Conservation (phyloP, 1,140 invertebrate genomes). For the Goniozus legneri region DNA sequence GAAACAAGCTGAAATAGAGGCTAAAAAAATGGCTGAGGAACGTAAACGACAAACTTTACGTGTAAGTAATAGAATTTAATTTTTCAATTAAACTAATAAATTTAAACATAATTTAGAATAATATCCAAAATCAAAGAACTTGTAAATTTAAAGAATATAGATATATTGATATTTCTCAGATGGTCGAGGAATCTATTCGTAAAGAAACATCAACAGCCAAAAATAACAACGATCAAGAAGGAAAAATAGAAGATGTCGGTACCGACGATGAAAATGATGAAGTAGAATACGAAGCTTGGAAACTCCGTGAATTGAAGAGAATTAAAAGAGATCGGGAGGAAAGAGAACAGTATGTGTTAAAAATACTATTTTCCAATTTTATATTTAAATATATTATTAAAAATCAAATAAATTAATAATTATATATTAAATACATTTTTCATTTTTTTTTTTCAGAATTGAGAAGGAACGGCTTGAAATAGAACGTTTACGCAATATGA, state of each 20-base stretch:
- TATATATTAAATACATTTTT: neutral
- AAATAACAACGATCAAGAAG: constrained; percentile 60
- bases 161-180: constrained; percentile 42
- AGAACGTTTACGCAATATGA: constrained; percentile 89
- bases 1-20: constrained; percentile 68
- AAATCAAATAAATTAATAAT: neutral
- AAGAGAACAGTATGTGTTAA: constrained; percentile 74
- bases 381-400: neutral
- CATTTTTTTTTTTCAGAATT: constrained; percentile 47
- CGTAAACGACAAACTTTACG: constrained; percentile 75
- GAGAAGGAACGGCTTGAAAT: constrained; percentile 88
- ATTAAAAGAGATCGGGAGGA: constrained; percentile 96
- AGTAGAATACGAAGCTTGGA: constrained; percentile 97
- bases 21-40: constrained; percentile 64
- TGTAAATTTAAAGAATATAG: constrained; percentile 2
- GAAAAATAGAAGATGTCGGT: constrained; percentile 80
- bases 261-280: constrained; percentile 99
- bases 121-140: constrained; percentile 8
- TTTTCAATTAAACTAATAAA: neutral
- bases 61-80: constrained; percentile 39
- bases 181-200: constrained; percentile 87
- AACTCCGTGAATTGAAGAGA: constrained; percentile 91
- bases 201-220: constrained; percentile 60
- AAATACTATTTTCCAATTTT: constrained; percentile 1
- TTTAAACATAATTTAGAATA: neutral